Percentiles rank a stretch among this genome's conserved stretches.
These are phyloP conservation scores for Poeciliopsis infans DNA, from an alignment of 2,797 vertebrate genomes.

Conservation along the genomic window DNA sequence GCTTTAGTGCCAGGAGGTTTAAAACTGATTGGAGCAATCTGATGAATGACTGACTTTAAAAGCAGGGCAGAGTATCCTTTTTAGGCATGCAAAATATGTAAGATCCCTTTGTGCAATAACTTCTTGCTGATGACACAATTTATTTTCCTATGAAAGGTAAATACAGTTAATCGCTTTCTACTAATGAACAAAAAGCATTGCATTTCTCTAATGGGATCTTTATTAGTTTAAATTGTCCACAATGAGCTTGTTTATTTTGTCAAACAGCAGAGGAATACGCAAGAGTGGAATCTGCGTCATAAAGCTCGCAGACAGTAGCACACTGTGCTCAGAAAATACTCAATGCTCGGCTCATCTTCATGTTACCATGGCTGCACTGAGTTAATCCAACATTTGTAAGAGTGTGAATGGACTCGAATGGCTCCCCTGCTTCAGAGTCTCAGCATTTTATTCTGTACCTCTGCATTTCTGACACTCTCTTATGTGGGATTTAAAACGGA, in stretches of 20 bases:
- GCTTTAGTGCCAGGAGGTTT: neutral
- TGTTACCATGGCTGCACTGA: constrained; percentile 77
- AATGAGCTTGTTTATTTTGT: constrained; percentile 37
- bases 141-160: constrained; percentile 9
- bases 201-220: constrained; percentile 42
- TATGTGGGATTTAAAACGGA: constrained; percentile 10
- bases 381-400: constrained; percentile 65
- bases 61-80: neutral
- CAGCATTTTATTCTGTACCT: constrained; percentile 37
- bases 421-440: constrained; percentile 51
- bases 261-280: constrained; percentile 50
- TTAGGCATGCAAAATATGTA: neutral
- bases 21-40: constrained; percentile 4
- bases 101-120: constrained; percentile 2
- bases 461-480: constrained; percentile 6
- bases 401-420: constrained; percentile 69
- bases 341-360: constrained; percentile 65
- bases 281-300: constrained; percentile 72
- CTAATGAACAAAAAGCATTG: neutral
- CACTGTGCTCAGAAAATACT: constrained; percentile 65
- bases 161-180: neutral
- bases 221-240: constrained; percentile 52
- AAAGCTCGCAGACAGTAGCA: constrained; percentile 63
- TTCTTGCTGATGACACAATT: constrained; percentile 7
- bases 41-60: constrained; percentile 24